Base-by-base conservation (phyloP, 2,113 vertebrate genomes). In the Sapajus apella region DNA sequence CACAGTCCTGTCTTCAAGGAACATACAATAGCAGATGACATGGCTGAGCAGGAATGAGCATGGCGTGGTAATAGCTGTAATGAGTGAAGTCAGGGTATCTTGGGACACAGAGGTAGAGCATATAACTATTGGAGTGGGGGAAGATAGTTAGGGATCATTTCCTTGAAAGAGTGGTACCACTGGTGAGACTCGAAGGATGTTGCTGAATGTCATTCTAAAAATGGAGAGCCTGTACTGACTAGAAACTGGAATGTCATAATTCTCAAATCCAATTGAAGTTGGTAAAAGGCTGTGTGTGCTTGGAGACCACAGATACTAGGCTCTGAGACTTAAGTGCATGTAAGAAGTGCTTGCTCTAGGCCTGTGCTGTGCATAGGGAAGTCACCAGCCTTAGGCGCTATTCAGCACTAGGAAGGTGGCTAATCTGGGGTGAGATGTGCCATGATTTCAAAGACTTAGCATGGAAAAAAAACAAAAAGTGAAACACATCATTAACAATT, bases 321-420 rank as follows among this genome's bases (percentile, higher is more conserved):
- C 35, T 30, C 12, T 73, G 86, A 70, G n/a, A 66, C 37, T 23
- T 35, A 18, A 1, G 32, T 13, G 0, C 35, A 21, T 55, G 82
- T 40, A 21, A 77, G 55, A 81, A 17, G 17, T 52, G 6, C 27
- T 17, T 3, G 0, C 12, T 13, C 0, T 8, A 16, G 83, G 23
- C 75, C 50, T 17, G 2, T 0, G 0, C 12, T 0, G 3, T 21
- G 10, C 7, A 5, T 20, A 0, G 2, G 3, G 35, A 37, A 43
- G 23, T 12, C 35, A 12, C 3, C 21, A n/a, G 81, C 47, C 40
- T 20, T 52, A 0, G 23, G 61, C 4, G 3, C 94, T 12, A 0
- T 35, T 79, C 10, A 11, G 75, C 5, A 3, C 79, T 40, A 0
- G 40, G 27, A 80, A 56, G n/a, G 43, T 52, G 45, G 61, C 64